These are phyloP conservation scores for Cacoxenus indagator DNA, from an alignment of 2,888 invertebrate genomes.

Conservation along the genomic window DNA sequence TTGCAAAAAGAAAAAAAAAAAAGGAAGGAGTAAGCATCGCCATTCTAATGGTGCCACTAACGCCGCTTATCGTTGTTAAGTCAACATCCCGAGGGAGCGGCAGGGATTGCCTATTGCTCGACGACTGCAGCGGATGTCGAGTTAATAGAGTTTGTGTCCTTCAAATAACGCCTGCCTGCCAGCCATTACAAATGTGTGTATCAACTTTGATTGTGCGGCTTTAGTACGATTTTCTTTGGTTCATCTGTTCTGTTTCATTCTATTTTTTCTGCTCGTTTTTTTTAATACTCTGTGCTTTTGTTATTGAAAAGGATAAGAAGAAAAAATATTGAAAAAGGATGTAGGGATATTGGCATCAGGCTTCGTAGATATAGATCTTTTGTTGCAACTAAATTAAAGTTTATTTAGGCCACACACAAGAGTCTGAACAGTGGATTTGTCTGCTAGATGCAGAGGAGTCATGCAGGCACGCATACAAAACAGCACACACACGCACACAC, in stretches of 20 bases:
- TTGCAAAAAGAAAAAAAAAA: too few relatives aligned
- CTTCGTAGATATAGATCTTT: not conserved
- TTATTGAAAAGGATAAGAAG: too few relatives aligned
- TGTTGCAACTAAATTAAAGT: constrained; percentile 8
- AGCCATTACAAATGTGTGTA: too few relatives aligned
- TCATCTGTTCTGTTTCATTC: not conserved
- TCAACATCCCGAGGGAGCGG: not conserved
- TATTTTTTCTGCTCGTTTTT: not conserved
- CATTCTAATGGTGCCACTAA: not conserved
- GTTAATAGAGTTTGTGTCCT: constrained; percentile 2
- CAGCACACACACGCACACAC: not conserved
- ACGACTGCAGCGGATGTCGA: not conserved
- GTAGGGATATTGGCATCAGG: not conserved
- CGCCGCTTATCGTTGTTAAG: not conserved
- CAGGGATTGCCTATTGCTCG: not conserved
- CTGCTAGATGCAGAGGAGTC: not conserved
- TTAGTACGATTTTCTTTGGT: not conserved
- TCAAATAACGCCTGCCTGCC: too few relatives aligned
- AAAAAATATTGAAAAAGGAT: not conserved
- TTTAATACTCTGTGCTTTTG: not conserved
- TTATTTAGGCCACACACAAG: not conserved
- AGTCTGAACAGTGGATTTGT: not conserved
- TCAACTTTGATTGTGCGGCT: not conserved
- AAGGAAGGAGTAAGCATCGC: too few relatives aligned
- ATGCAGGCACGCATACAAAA: not conserved